Percentiles rank a stretch among this genome's conserved stretches.
phyloP scores from a whole-genome alignment of 1,140 invertebrate species.

The Tetragnatha versicolor region DNA sequence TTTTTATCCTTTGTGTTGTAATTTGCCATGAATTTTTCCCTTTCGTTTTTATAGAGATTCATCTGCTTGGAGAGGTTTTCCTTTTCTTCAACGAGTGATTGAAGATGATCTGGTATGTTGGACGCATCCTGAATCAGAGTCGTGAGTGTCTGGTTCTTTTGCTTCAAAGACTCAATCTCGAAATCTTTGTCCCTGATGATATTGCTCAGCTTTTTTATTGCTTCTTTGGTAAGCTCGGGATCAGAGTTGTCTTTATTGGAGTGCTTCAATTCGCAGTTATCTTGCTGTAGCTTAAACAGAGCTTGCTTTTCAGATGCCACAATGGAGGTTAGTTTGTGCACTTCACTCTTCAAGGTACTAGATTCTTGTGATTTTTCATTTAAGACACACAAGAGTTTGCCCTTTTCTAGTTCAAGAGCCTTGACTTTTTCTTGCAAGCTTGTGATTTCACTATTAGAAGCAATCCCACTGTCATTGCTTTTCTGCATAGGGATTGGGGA shows the following conservation, averaged over 20 bases:
- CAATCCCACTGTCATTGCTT: constrained; percentile 51
- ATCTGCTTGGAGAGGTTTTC: constrained; percentile 63
- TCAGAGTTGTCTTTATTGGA: constrained; percentile 50
- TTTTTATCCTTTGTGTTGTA: constrained; percentile 84
- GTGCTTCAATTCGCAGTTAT: constrained; percentile 60
- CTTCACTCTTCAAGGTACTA: constrained; percentile 64
- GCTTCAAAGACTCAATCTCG: constrained; percentile 65
- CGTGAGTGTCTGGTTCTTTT: constrained; percentile 65
- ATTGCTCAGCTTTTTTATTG: constrained; percentile 64
- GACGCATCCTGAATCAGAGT: constrained; percentile 61
- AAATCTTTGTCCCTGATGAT: constrained; percentile 66
- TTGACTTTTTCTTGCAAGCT: constrained; percentile 27
- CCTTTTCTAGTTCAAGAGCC: constrained; percentile 61
- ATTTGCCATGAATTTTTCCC: constrained; percentile 77
- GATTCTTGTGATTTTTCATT: constrained; percentile 65
- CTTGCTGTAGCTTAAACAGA: constrained; percentile 63
- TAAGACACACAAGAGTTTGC: constrained; percentile 65
- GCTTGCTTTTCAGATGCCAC: constrained; percentile 64
- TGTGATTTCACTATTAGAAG: constrained; percentile 50
- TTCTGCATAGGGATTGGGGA: constrained; percentile 55
- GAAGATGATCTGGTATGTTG: constrained; percentile 55
- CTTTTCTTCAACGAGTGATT: constrained; percentile 62
- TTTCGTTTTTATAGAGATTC: constrained; percentile 67
- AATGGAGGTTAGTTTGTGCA: constrained; percentile 64
- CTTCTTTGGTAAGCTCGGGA: constrained; percentile 64